Conservation (phyloP, 1,140 invertebrate genomes). For the Homarus americanus region DNA sequence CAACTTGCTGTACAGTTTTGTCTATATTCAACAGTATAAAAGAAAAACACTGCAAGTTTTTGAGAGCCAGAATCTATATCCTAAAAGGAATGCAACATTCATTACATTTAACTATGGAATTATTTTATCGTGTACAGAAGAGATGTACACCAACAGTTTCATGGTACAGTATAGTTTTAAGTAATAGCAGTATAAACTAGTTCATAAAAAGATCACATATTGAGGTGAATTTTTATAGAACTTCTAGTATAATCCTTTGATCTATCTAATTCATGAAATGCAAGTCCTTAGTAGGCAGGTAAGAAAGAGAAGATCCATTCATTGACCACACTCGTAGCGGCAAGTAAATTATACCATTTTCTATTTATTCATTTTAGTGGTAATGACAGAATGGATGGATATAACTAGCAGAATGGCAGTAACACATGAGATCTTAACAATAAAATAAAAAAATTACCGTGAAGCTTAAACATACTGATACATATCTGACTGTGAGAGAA, state of each 20-base stretch:
- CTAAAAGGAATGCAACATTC: slow-evolving; percentile 10
- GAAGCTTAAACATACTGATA: slow-evolving; percentile 64
- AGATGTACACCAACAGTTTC: background rate
- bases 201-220: background rate
- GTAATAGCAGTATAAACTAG: background rate
- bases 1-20: background rate
- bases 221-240: background rate
- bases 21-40: background rate
- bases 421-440: background rate
- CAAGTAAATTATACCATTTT: background rate
- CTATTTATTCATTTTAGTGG: background rate
- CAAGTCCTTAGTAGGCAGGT: background rate
- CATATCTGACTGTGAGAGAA: slow-evolving; percentile 65
- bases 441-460: background rate
- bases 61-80: background rate
- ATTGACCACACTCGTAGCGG: background rate
- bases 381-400: slow-evolving; percentile 3
- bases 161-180: background rate
- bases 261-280: slow-evolving; percentile 1
- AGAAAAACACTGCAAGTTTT: background rate
- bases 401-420: background rate
- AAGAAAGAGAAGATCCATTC: slow-evolving; percentile 1
- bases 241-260: background rate
- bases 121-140: background rate
- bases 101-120: slow-evolving; percentile 17